Base-by-base conservation (phyloP, 2,113 vertebrate species). In the Thermophis baileyi region DNA sequence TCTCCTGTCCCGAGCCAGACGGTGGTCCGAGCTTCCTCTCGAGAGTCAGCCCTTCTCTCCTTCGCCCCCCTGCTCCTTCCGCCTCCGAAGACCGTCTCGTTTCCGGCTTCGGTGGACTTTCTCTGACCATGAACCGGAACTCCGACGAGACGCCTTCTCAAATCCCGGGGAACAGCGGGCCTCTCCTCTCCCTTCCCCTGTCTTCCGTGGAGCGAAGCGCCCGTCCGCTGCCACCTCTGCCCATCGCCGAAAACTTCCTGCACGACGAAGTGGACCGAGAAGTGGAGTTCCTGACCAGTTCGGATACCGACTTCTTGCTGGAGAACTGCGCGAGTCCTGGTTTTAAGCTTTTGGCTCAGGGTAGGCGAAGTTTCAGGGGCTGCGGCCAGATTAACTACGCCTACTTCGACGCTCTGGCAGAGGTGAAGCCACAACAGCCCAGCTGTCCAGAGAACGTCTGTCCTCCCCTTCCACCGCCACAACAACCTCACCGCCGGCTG, bases 151-250 rank as follows among this genome's bases (percentile, higher is more conserved):
- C 97, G 1, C 98, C 98, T 12, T 98, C 98, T 3, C 98, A 97
- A 30, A 98, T 98, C 3, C 97, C 98, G 4, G 69, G 95, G 1
- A 98, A 95, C 93, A 95, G 54, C 9, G 98, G 98, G 57, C 11
- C n/a, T 0, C 27, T n/a, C 16, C 95, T 92, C 0, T 94, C 96
- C 55, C 91, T 97, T 2, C 35, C 96, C 40, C 47, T 91, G 1
- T 57, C 95, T 4, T 88, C 90, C 4, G 88, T 53, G 1, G 98
- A 98, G 27, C 98, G 99, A 24, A 97, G 98, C 91, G 98, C 98
- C 22, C 98, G 98, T 93, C 99, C 99, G 0, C 97, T 99, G 8
- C 99, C 99, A 0, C 99, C 99, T 0, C 97, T 99, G 94, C 99
- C 99, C 2, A 90, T 96, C 93, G 97, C 97, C 0, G 96, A 97